These are phyloP conservation scores for Acanthacorydalis orientalis DNA, from an alignment of 2,888 invertebrate genomes.

Conservation along the genomic window DNA sequence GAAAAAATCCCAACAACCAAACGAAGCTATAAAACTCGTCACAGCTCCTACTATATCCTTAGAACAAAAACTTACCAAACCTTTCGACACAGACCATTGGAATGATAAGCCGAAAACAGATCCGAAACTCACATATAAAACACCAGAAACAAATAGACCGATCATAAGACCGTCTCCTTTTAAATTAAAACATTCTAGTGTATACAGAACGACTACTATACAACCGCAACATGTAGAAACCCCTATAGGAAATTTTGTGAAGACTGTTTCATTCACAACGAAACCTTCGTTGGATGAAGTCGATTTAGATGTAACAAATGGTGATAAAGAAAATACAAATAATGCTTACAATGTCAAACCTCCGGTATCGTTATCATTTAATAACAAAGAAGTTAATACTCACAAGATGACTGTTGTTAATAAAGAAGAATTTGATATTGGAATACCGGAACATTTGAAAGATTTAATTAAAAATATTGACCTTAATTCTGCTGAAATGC, in stretches of 20 bases:
- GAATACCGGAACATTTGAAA: constrained; percentile 2
- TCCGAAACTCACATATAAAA: background rate
- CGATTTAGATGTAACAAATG: constrained; percentile 1
- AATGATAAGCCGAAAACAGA: background rate
- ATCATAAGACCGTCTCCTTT: background rate
- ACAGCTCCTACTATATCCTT: constrained; percentile 8
- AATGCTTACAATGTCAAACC: background rate
- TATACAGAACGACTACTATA: background rate
- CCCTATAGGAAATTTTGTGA: background rate
- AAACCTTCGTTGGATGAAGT: background rate
- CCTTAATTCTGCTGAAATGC: background rate
- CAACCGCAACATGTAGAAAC: too few species aligned
- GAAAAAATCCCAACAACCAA: constrained; percentile 1
- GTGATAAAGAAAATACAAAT: background rate
- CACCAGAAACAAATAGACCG: background rate
- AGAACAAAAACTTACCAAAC: background rate
- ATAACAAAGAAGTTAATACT: too few species aligned
- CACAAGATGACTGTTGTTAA: too few species aligned
- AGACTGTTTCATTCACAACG: background rate
- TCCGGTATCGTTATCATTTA: background rate
- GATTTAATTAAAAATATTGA: constrained; percentile 4
- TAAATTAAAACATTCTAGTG: background rate
- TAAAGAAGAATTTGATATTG: constrained; percentile 2
- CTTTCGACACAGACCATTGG: background rate
- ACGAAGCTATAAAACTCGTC: constrained; percentile 10